These are phyloP conservation scores for Drosophila takahashii DNA, from an alignment of 1,140 invertebrate species.

Conservation along the genomic window DNA sequence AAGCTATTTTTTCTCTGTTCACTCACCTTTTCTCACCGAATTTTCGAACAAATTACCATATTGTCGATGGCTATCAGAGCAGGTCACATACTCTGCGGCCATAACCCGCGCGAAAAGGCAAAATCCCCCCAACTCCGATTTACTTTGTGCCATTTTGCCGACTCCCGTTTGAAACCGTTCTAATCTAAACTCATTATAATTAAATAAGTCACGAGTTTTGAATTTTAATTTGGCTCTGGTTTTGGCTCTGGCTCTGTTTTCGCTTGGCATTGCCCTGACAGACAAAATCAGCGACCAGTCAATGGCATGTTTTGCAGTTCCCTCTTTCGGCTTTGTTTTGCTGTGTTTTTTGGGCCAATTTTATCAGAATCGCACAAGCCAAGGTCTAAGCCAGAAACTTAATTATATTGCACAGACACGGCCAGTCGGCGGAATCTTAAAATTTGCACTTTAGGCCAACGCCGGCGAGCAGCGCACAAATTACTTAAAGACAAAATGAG, in stretches of 20 bases:
- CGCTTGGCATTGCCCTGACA: slow-evolving; percentile 61
- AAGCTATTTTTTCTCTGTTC: slow-evolving; percentile 14
- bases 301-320: slow-evolving; percentile 63
- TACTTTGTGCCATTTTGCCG: slow-evolving; percentile 72
- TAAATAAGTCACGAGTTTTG: slow-evolving; percentile 84
- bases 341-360: slow-evolving; percentile 66
- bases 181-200: slow-evolving; percentile 83
- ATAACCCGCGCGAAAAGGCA: slow-evolving; percentile 18
- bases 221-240: slow-evolving; percentile 75
- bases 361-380: slow-evolving; percentile 82
- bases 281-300: slow-evolving; percentile 75
- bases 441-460: slow-evolving; percentile 81
- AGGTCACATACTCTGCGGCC: slow-evolving; percentile 19
- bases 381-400: slow-evolving; percentile 81
- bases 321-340: slow-evolving; percentile 19
- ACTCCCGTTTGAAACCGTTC: slow-evolving; percentile 77
- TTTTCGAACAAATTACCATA: slow-evolving; percentile 42
- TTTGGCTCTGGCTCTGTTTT: slow-evolving; percentile 17
- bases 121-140: slow-evolving; percentile 24
- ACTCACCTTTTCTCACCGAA: slow-evolving; percentile 17
- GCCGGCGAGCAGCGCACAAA: slow-evolving; percentile 48
- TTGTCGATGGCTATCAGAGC: slow-evolving; percentile 41
- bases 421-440: slow-evolving; percentile 64
- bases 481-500: slow-evolving; percentile 81
- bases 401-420: slow-evolving; percentile 73